Evolutionary conservation across 2,113 vertebrate species (phyloP).

Genomic region (Tupaia chinensis): DNA sequence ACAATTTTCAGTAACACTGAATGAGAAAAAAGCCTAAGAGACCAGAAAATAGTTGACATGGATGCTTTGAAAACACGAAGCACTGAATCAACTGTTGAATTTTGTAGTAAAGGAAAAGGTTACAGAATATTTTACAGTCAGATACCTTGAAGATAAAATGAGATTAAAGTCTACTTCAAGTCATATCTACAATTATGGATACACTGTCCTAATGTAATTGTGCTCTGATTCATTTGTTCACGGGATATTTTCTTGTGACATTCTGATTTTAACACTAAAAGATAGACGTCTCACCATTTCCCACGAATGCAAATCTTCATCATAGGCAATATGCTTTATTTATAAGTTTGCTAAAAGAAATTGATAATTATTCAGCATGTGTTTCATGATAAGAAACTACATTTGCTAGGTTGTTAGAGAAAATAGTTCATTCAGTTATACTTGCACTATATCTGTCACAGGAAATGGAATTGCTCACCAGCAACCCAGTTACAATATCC

Average conservation of each 20-base stretch:
- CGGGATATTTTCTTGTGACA: not conserved
- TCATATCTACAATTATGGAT: not conserved
- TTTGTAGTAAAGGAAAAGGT: not conserved
- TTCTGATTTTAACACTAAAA: constrained; percentile 3
- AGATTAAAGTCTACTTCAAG: not conserved
- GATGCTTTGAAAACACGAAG: not conserved
- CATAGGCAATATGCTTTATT: not conserved
- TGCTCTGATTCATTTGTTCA: not conserved
- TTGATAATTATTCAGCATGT: not conserved
- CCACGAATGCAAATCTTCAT: not conserved
- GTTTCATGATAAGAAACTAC: not conserved
- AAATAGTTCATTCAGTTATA: not conserved
- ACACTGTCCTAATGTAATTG: not conserved
- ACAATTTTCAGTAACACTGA: not conserved
- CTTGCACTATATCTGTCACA: not conserved
- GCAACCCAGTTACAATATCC: not conserved
- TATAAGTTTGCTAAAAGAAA: not conserved
- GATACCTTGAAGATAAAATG: not conserved
- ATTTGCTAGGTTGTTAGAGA: not conserved
- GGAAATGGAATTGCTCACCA: not conserved
- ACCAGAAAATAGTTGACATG: not conserved
- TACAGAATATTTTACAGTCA: not conserved
- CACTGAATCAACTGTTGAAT: not conserved
- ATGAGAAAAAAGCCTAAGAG: not conserved
- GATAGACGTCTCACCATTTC: not conserved